These are phyloP conservation scores for Cephus spinipes DNA, from an alignment of 2,888 invertebrate species.

Conservation along the genomic window DNA sequence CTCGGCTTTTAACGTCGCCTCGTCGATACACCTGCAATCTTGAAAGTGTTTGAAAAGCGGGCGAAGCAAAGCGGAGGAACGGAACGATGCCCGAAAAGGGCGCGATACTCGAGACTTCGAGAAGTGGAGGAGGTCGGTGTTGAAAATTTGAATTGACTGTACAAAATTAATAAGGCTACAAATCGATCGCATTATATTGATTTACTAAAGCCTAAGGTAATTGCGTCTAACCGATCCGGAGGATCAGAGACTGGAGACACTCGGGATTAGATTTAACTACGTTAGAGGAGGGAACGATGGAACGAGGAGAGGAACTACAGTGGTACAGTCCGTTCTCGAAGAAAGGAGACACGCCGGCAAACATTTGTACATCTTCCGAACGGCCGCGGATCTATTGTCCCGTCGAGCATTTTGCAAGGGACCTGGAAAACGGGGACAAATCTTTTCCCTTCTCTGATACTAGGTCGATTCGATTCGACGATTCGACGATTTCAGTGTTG, in stretches of 20 bases:
- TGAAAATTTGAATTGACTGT: too few species aligned
- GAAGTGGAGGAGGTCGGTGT: too few species aligned
- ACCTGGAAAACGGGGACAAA: conserved; percentile 11
- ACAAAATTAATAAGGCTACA: too few species aligned
- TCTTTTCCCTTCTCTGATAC: conserved; percentile 27
- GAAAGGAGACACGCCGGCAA: conserved; percentile 24
- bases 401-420: background rate
- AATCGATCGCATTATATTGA: too few species aligned
- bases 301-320: too few species aligned
- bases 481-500: conserved; percentile 41
- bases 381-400: conserved; percentile 15
- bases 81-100: background rate
- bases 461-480: conserved; percentile 37
- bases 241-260: too few species aligned
- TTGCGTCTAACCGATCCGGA: too few species aligned
- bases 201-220: too few species aligned
- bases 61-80: background rate
- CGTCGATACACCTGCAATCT: conserved; percentile 21
- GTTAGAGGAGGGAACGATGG: background rate
- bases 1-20: conserved; percentile 39
- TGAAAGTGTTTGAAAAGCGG: background rate
- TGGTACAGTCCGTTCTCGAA: background rate
- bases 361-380: conserved; percentile 29
- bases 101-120: background rate
- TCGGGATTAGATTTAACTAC: too few species aligned